Conservation (phyloP, 2,113 vertebrate species). For the Sphyrna mokarran region DNA sequence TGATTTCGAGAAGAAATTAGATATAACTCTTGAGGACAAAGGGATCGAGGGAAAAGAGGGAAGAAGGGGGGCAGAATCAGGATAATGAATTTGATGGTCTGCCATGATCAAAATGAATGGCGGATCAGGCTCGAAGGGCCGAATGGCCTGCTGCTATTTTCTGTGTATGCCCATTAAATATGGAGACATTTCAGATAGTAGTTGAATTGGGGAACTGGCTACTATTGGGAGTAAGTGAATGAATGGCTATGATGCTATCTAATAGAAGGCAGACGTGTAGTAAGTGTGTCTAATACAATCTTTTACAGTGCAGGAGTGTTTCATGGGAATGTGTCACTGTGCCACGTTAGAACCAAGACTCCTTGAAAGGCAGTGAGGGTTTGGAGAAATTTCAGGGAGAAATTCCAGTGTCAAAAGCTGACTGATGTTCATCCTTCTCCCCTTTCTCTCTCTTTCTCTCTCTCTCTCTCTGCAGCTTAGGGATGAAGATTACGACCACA, state of each 20-base stretch:
- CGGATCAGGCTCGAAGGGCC: too few relatives aligned
- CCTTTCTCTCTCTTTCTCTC: not conserved
- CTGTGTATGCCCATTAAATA: not conserved
- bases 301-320: not conserved
- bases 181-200: not conserved
- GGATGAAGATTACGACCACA: not conserved
- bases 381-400: not conserved
- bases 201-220: not conserved
- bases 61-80: too few relatives aligned
- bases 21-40: too few relatives aligned
- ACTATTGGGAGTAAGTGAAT: too few relatives aligned
- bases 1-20: too few relatives aligned
- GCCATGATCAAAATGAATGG: too few relatives aligned
- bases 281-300: not conserved
- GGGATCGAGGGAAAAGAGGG: too few relatives aligned
- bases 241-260: not conserved
- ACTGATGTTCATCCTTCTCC: not conserved
- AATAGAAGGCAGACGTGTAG: not conserved
- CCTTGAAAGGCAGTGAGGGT: not conserved
- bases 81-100: too few relatives aligned
- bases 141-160: too few relatives aligned
- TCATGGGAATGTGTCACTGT: not conserved
- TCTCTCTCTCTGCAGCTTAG: not conserved
- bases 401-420: not conserved
- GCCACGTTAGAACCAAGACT: not conserved